Evolutionary conservation across 2,888 invertebrate genomes (phyloP).

Genomic region (Orthosia gracilis): DNA sequence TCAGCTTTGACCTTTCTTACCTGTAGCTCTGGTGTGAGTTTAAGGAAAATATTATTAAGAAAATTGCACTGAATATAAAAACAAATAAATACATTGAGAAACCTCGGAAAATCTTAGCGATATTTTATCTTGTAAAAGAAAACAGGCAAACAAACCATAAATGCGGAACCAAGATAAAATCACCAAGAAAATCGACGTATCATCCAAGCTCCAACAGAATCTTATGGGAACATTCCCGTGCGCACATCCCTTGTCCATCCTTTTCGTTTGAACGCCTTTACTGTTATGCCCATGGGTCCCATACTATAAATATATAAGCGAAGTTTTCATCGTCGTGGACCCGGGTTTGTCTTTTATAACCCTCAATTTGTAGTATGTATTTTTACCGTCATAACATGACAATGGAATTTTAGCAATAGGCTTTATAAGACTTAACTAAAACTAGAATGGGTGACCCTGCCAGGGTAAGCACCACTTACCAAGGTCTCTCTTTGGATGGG

Average conservation of each 20-base stretch:
- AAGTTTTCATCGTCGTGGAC: conserved; percentile 44
- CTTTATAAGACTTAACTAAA: too few species aligned
- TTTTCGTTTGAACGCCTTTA: conserved; percentile 37
- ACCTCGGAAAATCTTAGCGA: background rate
- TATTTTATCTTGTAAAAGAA: background rate
- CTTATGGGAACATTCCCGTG: conserved; percentile 35
- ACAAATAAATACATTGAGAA: too few species aligned
- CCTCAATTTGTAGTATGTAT: conserved; percentile 29
- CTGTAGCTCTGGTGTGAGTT: too few species aligned
- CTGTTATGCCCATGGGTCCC: conserved; percentile 19
- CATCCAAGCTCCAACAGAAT: conserved; percentile 18
- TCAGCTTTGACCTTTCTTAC: too few species aligned
- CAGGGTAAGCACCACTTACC: too few species aligned
- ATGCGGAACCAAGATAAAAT: conserved; percentile 11
- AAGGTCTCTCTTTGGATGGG: too few species aligned
- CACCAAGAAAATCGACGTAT: background rate
- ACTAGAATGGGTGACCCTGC: too few species aligned
- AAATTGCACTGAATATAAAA: too few species aligned
- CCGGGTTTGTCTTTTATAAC: conserved; percentile 41
- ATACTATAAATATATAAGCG: conserved; percentile 33
- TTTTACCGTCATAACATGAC: conserved; percentile 27
- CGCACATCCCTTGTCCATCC: conserved; percentile 30
- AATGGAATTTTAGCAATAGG: conserved; percentile 13
- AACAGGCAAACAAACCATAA: background rate
- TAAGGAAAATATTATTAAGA: too few species aligned